Conservation (phyloP, 2,888 invertebrate species). For the Idaea biselata region DNA sequence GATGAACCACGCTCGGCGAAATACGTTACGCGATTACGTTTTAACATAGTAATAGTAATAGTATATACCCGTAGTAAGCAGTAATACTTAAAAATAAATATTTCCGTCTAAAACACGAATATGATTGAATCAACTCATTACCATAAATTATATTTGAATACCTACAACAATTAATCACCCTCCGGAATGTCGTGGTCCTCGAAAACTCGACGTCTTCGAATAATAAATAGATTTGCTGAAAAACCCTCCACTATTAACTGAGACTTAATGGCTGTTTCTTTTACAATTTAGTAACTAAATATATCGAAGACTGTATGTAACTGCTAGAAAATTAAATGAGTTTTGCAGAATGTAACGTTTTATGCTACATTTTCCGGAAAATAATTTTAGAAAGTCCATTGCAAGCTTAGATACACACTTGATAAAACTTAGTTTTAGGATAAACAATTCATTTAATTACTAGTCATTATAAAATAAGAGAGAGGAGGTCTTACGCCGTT, state of each 20-base stretch:
- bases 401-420: no score
- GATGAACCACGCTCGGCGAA: no score
- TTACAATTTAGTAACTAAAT: constrained; percentile 3
- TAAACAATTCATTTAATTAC: no score
- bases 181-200: constrained; percentile 44
- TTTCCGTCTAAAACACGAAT: constrained; percentile 9
- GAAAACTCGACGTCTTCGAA: constrained; percentile 49
- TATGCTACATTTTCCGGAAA: no score
- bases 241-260: constrained; percentile 47
- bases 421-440: no score
- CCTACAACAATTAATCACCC: constrained; percentile 62
- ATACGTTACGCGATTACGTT: no score
- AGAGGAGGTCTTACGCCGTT: no score
- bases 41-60: no score
- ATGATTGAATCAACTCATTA: constrained; percentile 4
- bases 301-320: neutral
- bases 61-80: neutral
- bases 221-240: constrained; percentile 51
- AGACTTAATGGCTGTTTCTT: constrained; percentile 49
- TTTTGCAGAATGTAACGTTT: no score
- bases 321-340: no score
- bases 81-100: neutral
- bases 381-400: no score
- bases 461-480: no score
- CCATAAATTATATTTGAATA: constrained; percentile 49